Conservation (phyloP, 2,797 vertebrate genomes). For the Anguilla pacifica region DNA sequence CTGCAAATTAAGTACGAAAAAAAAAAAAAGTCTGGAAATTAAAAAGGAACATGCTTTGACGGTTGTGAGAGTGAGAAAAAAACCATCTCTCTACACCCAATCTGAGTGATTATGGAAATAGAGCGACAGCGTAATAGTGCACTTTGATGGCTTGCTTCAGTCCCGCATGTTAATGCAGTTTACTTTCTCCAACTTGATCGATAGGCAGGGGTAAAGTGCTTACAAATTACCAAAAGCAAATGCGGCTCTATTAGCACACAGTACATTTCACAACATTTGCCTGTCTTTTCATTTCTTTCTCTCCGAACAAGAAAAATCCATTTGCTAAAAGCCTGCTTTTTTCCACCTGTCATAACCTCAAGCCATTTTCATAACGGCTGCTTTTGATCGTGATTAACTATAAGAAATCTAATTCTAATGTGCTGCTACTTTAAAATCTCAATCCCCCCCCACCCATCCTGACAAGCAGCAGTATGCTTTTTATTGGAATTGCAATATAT, state of each 20-base stretch:
- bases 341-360: constrained; percentile 76
- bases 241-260: constrained; percentile 76
- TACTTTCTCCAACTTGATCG: constrained; percentile 78
- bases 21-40: constrained; percentile 22
- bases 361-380: constrained; percentile 62
- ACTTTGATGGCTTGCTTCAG: constrained; percentile 67
- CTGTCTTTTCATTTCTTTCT: constrained; percentile 70
- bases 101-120: constrained; percentile 46
- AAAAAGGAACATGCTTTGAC: constrained; percentile 14
- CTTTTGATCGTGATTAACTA: constrained; percentile 81
- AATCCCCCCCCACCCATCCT: constrained; percentile 57
- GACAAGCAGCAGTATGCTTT: constrained; percentile 75
- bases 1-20: constrained; percentile 37
- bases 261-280: constrained; percentile 77
- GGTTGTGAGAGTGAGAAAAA: background rate
- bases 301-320: constrained; percentile 69
- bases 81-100: constrained; percentile 33
- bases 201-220: constrained; percentile 75
- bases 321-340: constrained; percentile 82
- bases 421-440: constrained; percentile 79
- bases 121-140: constrained; percentile 65
- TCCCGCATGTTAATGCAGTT: constrained; percentile 81
- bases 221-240: constrained; percentile 85
- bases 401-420: constrained; percentile 80
- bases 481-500: constrained; percentile 91